These are phyloP conservation scores for Alfaro cultratus DNA, from an alignment of 2,797 vertebrate species.

Conservation along the genomic window DNA sequence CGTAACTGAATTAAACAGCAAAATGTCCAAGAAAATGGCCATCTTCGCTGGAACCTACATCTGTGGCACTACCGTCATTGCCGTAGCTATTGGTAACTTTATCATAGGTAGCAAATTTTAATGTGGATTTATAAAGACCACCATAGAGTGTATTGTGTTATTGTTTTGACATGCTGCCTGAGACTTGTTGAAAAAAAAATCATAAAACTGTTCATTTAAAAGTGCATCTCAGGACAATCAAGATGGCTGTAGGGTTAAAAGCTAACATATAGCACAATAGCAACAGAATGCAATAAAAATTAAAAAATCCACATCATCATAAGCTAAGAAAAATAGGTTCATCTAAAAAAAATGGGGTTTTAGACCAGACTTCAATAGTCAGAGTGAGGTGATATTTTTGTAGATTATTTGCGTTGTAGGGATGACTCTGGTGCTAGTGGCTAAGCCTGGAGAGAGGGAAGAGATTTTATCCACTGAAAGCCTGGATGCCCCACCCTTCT, in stretches of 20 bases:
- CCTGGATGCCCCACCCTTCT: not conserved
- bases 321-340: too few species aligned
- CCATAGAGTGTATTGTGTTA: not conserved
- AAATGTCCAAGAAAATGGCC: not conserved
- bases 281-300: too few species aligned
- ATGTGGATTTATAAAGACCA: not conserved
- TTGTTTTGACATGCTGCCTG: not conserved
- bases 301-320: too few species aligned
- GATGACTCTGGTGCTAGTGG: not conserved
- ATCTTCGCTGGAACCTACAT: not conserved
- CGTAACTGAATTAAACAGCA: not conserved
- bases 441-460: not conserved
- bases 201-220: too few species aligned
- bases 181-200: not conserved
- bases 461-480: rapidly evolving
- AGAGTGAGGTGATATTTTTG: too few species aligned
- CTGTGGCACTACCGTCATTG: not conserved
- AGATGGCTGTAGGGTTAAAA: too few species aligned
- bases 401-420: slow-evolving; percentile 10
- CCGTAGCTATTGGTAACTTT: slow-evolving; percentile 7
- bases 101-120: not conserved
- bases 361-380: too few species aligned
- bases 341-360: too few species aligned
- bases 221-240: too few species aligned
- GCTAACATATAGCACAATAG: too few species aligned